phyloP scores from a whole-genome alignment of 2,113 vertebrate genomes.

The Lophura nycthemera region DNA sequence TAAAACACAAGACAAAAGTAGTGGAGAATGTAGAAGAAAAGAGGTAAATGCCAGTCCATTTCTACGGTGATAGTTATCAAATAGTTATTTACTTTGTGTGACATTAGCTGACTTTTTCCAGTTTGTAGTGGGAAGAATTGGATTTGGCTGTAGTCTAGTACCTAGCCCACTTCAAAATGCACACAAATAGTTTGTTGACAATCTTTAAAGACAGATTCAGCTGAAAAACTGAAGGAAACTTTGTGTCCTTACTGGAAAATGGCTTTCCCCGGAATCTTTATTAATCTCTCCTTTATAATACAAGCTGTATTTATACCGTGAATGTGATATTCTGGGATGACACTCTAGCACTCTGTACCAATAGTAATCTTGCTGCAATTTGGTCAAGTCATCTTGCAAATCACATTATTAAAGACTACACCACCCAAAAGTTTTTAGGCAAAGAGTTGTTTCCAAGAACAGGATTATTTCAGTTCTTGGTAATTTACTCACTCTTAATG shows the following conservation, averaged over 20 bases:
- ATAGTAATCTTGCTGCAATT: background rate
- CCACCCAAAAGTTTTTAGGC: background rate
- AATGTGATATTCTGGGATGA: background rate
- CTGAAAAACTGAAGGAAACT: background rate
- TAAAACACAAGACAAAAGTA: background rate
- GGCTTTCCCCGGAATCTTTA: background rate
- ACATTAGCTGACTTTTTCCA: background rate
- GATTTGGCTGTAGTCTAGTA: background rate
- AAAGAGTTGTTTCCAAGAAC: conserved; percentile 12
- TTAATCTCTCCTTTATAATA: background rate
- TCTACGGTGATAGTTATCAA: background rate
- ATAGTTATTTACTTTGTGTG: too few relatives aligned
- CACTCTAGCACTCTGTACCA: background rate
- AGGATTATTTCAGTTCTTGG: background rate
- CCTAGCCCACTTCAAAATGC: background rate
- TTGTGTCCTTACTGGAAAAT: background rate
- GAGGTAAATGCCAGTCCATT: background rate
- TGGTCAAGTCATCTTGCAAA: background rate
- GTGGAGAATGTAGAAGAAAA: background rate
- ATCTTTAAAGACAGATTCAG: background rate
- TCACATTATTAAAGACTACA: background rate
- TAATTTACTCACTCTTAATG: background rate
- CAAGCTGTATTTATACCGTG: background rate
- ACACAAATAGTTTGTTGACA: background rate
- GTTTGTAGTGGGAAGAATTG: background rate